Evolutionary conservation across 2,888 invertebrate species (phyloP), one percentile per base, ranked within the genome.

Genomic region (Lasiommata megera): DNA sequence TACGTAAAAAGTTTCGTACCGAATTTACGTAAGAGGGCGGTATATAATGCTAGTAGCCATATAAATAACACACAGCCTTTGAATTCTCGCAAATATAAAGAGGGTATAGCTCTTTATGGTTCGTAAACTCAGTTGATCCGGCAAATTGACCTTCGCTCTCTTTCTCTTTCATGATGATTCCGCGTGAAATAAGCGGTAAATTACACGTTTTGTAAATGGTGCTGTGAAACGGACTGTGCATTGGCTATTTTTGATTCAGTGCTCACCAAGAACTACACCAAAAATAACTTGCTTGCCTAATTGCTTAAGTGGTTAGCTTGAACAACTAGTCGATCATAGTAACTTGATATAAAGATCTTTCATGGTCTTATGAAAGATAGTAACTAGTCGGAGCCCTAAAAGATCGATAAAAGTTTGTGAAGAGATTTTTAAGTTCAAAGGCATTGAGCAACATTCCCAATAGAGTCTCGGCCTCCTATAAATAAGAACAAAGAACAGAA

Each of bases 101-200:
- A 23, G 12, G 9, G 36, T 23, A 37, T 37, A 38, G 50, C 50
- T 38, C 50, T 36, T 50, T 50, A 50, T 50, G 50, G 36, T 36
- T 38, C 50, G 50, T 50, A 50, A 50, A 50, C 50, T 38, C 28
- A 50, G 37, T 50, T 50, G 50, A 50, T 50, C 50, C 37, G 37
- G 14, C 28, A 37, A 50, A 50, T 50, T 50, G 37, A 50, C 50
- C 50, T 50, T 50, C 7, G 38, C 38, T 28, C 48, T 37, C 36
- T 50, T 23, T 37, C 12, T 23, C 34, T 31, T 31, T 12, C 14
- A 14, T 28, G 28, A 50, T 6, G 9, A 6, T 38, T 23, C 23
- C 14, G 28, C 37, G 50, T 37, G 28, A 50, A 38, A 37, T 28
- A 14, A 28, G 23, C 11, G 9, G 9, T 38, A 50, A 50, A 50